A percentile compares a stretch with the other conserved stretches of the same genome.
These are phyloP conservation scores for Ashinkailepas kermadecensis DNA, from an alignment of 2,888 invertebrate species.

Conservation along the genomic window DNA sequence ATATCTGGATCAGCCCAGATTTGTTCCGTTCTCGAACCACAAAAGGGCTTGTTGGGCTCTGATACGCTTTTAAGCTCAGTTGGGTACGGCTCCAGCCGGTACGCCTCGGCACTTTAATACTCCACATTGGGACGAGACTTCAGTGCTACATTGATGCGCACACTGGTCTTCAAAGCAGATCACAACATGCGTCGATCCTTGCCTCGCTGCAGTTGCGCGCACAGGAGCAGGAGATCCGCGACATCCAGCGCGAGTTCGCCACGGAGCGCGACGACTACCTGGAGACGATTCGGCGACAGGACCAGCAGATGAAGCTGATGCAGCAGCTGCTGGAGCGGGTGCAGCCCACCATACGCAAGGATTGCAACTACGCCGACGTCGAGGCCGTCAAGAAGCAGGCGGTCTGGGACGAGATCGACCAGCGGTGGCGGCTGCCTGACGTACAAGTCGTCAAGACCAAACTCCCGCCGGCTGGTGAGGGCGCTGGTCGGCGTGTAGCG, in stretches of 20 bases:
- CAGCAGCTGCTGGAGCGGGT: constrained; percentile 55
- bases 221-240: constrained; percentile 62
- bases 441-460: constrained; percentile 55
- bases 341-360: constrained; percentile 59
- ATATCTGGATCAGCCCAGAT: too few species aligned
- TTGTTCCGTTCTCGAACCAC: too few species aligned
- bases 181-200: too few species aligned
- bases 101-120: too few species aligned
- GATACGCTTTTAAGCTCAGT: too few species aligned
- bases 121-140: too few species aligned
- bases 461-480: constrained; percentile 57
- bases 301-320: constrained; percentile 58
- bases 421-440: constrained; percentile 63
- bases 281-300: constrained; percentile 67
- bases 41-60: too few species aligned
- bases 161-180: too few species aligned
- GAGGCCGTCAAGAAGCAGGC: constrained; percentile 60
- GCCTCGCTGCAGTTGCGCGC: constrained; percentile 49
- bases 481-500: too few species aligned
- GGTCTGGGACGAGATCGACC: constrained; percentile 65
- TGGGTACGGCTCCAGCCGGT: too few species aligned
- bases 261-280: constrained; percentile 71
- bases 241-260: constrained; percentile 73
- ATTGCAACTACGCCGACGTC: constrained; percentile 66
- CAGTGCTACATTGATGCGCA: too few species aligned